Conservation (phyloP, 1,140 invertebrate species). For the Galendromus occidentalis region DNA sequence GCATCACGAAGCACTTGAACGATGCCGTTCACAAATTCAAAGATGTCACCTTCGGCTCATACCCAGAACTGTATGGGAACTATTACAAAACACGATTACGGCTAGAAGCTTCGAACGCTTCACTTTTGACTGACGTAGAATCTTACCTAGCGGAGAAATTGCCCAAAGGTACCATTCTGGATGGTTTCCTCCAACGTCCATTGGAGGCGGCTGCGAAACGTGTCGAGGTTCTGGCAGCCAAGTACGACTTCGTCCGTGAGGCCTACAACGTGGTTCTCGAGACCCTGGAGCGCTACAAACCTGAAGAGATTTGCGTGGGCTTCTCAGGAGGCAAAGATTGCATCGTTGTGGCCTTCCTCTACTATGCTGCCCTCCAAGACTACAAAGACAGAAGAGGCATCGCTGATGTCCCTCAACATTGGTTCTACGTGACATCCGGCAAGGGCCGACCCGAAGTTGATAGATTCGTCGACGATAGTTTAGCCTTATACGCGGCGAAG, state of each 20-base stretch:
- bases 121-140: slow-evolving; percentile 23
- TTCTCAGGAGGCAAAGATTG: slow-evolving; percentile 98
- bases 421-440: neutral
- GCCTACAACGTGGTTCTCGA: slow-evolving; percentile 23
- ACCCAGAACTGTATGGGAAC: slow-evolving; percentile 37
- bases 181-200: slow-evolving; percentile 26
- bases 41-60: slow-evolving; percentile 42
- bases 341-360: slow-evolving; percentile 62
- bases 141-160: slow-evolving; percentile 23
- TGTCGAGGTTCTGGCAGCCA: slow-evolving; percentile 12
- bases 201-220: slow-evolving; percentile 24
- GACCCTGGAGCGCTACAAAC: slow-evolving; percentile 15
- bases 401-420: slow-evolving; percentile 22
- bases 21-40: slow-evolving; percentile 33
- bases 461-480: neutral
- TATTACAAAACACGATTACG: slow-evolving; percentile 33
- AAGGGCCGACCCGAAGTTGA: slow-evolving; percentile 2
- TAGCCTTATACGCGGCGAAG: neutral
- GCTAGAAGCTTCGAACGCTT: slow-evolving; percentile 26
- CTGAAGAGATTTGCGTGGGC: slow-evolving; percentile 55
- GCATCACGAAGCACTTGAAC: slow-evolving; percentile 34
- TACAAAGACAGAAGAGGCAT: slow-evolving; percentile 28
- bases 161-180: slow-evolving; percentile 26
- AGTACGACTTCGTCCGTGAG: slow-evolving; percentile 15
- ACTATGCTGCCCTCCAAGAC: slow-evolving; percentile 37